Evolutionary conservation across 2,888 invertebrate genomes (phyloP).

Genomic region (Acanthosepion lycidas): DNA sequence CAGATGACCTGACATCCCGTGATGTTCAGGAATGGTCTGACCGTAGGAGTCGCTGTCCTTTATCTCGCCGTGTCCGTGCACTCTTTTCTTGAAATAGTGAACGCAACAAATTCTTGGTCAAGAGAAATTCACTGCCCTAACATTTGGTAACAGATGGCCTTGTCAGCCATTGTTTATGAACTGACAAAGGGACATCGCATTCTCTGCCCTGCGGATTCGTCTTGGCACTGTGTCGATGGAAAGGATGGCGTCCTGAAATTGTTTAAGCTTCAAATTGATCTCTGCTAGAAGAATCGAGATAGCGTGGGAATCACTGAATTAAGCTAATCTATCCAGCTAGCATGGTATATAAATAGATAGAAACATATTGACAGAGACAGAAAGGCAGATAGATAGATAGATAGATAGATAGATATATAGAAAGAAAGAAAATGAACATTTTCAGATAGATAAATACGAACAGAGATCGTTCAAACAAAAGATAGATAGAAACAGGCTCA

Average conservation of each 20-base stretch:
- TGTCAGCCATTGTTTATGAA: not conserved
- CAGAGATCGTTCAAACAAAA: too few relatives aligned
- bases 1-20: not conserved
- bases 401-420: too few relatives aligned
- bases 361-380: too few relatives aligned
- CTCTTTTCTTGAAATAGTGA: not conserved
- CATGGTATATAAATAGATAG: too few relatives aligned
- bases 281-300: not conserved
- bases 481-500: too few relatives aligned
- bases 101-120: not conserved
- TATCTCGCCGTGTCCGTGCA: not conserved
- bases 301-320: not conserved
- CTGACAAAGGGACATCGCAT: conserved; percentile 2
- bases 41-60: not conserved
- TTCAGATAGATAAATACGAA: too few relatives aligned
- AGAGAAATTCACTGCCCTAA: not conserved
- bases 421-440: too few relatives aligned
- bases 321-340: not conserved
- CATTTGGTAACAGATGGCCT: conserved; percentile 3
- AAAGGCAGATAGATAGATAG: too few relatives aligned
- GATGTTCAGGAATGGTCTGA: not conserved
- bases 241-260: not conserved
- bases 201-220: not conserved
- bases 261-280: not conserved
- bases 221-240: not conserved